A percentile compares a stretch with the other conserved stretches of the same genome.
These are phyloP conservation scores for Synanceia verrucosa DNA, from an alignment of 2,797 vertebrate species.

Conservation along the genomic window DNA sequence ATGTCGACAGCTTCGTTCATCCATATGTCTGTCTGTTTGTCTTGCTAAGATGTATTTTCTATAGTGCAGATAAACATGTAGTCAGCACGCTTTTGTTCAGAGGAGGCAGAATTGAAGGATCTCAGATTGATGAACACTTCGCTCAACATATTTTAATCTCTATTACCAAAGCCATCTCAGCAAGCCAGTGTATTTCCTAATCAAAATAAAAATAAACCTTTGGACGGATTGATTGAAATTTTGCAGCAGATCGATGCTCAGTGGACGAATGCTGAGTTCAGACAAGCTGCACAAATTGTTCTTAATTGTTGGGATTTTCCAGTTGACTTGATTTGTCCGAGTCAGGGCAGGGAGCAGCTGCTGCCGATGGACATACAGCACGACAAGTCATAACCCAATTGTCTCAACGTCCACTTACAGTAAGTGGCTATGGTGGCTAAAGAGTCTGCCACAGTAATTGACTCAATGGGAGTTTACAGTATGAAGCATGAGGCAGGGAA, in stretches of 20 bases:
- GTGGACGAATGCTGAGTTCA: slow-evolving; percentile 43
- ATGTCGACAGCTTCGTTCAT: slow-evolving; percentile 52
- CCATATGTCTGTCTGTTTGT: slow-evolving; percentile 61
- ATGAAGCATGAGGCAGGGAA: slow-evolving; percentile 62
- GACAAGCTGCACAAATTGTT: slow-evolving; percentile 57
- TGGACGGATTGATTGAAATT: slow-evolving; percentile 57
- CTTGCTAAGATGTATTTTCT: slow-evolving; percentile 54
- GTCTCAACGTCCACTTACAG: slow-evolving; percentile 74
- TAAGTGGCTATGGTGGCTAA: slow-evolving; percentile 73
- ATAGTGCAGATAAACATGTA: slow-evolving; percentile 41
- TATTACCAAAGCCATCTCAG: slow-evolving; percentile 61
- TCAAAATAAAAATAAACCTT: slow-evolving; percentile 63
- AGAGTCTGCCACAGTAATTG: slow-evolving; percentile 72
- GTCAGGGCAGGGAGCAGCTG: slow-evolving; percentile 35
- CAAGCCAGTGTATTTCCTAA: slow-evolving; percentile 48
- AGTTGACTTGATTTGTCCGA: slow-evolving; percentile 69
- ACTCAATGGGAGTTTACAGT: slow-evolving; percentile 75
- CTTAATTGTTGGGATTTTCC: slow-evolving; percentile 70
- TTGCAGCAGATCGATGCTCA: slow-evolving; percentile 49
- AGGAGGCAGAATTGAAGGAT: slow-evolving; percentile 41
- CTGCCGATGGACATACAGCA: slow-evolving; percentile 57
- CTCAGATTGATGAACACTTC: slow-evolving; percentile 55
- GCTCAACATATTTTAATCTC: slow-evolving; percentile 64
- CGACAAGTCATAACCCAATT: slow-evolving; percentile 78
- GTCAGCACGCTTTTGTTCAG: slow-evolving; percentile 50